A percentile compares a stretch with the other conserved stretches of the same genome.
These are phyloP conservation scores for Holocentrus rufus DNA, from an alignment of 2,797 vertebrate genomes.

Conservation along the genomic window DNA sequence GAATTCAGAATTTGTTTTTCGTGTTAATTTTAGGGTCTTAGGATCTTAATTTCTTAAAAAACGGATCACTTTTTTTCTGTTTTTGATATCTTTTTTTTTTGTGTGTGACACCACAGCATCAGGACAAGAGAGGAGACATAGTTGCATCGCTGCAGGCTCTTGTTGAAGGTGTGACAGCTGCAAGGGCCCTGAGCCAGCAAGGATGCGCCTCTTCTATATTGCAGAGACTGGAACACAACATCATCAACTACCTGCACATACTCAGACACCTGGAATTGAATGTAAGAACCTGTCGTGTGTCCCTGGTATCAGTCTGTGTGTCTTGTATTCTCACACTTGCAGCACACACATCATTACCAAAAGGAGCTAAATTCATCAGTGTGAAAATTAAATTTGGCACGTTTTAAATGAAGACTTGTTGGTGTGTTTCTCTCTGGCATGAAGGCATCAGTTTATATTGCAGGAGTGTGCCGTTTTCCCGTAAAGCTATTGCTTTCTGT, in stretches of 20 bases:
- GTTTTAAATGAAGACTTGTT: slow-evolving; percentile 39
- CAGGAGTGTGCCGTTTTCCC: slow-evolving; percentile 70
- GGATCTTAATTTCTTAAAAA: too few relatives aligned
- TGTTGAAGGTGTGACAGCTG: slow-evolving; percentile 62
- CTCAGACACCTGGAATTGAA: slow-evolving; percentile 72
- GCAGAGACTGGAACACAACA: slow-evolving; percentile 73
- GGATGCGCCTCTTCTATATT: slow-evolving; percentile 68
- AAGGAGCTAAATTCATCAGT: slow-evolving; percentile 13
- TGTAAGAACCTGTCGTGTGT: slow-evolving; percentile 54
- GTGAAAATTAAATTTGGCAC: slow-evolving; percentile 31
- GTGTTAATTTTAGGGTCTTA: background rate
- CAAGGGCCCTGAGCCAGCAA: slow-evolving; percentile 49
- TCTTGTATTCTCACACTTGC: slow-evolving; percentile 1
- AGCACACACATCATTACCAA: slow-evolving; percentile 25
- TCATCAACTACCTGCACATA: slow-evolving; percentile 78
- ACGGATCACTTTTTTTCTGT: too few relatives aligned
- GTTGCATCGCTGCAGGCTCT: slow-evolving; percentile 73
- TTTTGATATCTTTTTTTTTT: slow-evolving; percentile 1
- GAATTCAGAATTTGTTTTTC: background rate
- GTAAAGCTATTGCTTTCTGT: slow-evolving; percentile 51
- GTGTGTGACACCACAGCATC: slow-evolving; percentile 61
- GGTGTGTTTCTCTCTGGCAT: slow-evolving; percentile 32
- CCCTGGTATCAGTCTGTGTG: slow-evolving; percentile 5
- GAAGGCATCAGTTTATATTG: slow-evolving; percentile 39
- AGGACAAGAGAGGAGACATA: slow-evolving; percentile 76